Base-by-base conservation (phyloP, 2,888 invertebrate species). In the Ophion costatus region DNA sequence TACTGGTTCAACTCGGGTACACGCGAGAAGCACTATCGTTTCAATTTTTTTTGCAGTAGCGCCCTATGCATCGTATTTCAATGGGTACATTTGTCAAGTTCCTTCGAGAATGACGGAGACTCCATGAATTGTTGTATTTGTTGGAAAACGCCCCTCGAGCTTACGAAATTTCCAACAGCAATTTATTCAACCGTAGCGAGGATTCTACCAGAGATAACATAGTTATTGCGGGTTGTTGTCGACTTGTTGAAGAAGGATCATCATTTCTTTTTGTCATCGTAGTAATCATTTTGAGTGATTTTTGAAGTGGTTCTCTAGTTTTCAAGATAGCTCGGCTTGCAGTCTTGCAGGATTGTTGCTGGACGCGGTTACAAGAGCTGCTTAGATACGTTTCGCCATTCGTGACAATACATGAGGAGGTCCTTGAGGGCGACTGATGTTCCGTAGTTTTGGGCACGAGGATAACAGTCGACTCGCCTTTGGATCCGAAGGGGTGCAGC, bases 401-500 rank as follows among this genome's bases (percentile, higher is more conserved):
- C 45, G 33, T 38, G 57, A 71, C 45, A 71, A 71, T 63, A 24
- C 56, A 51, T 69, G 42, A 67, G 33, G 2, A 33, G 33, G 14
- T 56, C 33, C 42, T 67, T 77, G 42, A 45, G 51, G 42, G 20
- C 67, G 38, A 66, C 38, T 57, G 20, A 51, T 20, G 42, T 38
- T 67, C 10, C 22, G 56, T 29, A 45, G 42, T 42, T 76, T n/a
- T 42, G 56, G 11, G 22, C 38, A 22, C 59, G n/a, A 20, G 17
- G 42, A 77, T 67, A 24, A 76, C 22, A 56, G 51, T 56, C 56
- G 33, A 67, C 42, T 38, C 57, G 38, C 64, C 22, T 42, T 56
- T 51, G 57, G 29, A 67, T 67, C 77, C 57, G 29, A n/a, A 45
- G 78, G 29, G 59, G 45, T 51, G 61, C 69, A 79, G 57, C 17